Conservation (phyloP, 2,797 vertebrate species). For the Anabacerthia variegaticeps region DNA sequence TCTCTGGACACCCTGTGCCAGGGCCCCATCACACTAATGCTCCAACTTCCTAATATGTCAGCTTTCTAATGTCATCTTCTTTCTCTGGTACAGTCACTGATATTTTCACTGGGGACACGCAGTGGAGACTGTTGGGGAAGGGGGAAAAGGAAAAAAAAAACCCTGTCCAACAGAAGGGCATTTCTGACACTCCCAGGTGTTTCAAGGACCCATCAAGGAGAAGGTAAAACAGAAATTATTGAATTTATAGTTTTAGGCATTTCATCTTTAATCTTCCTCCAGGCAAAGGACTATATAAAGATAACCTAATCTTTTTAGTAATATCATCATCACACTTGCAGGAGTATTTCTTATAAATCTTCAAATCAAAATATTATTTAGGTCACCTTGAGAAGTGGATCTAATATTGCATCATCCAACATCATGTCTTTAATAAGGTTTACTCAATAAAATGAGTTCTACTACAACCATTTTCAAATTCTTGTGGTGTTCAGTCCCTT, state of each 20-base stretch:
- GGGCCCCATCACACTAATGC: neutral
- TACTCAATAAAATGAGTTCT: neutral
- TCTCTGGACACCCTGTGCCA: neutral
- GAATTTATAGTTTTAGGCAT: neutral
- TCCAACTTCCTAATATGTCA: neutral
- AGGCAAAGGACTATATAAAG: neutral
- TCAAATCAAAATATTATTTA: neutral
- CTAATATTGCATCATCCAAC: neutral
- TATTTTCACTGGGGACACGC: neutral
- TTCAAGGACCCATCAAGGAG: neutral
- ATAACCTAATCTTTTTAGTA: neutral
- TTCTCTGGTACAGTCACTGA: neutral
- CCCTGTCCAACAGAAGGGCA: neutral
- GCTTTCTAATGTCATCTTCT: neutral
- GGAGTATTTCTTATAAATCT: neutral
- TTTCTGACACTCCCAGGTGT: neutral
- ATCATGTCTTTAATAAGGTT: neutral
- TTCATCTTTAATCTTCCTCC: neutral
- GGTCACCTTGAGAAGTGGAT: neutral
- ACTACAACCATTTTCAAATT: neutral
- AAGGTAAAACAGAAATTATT: neutral
- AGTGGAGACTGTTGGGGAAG: neutral
- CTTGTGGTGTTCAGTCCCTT: neutral
- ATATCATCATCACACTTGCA: neutral
- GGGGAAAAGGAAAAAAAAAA: rapidly evolving